These are phyloP conservation scores for Tringa solitaria DNA, from an alignment of 2,113 vertebrate genomes.

Conservation along the genomic window DNA sequence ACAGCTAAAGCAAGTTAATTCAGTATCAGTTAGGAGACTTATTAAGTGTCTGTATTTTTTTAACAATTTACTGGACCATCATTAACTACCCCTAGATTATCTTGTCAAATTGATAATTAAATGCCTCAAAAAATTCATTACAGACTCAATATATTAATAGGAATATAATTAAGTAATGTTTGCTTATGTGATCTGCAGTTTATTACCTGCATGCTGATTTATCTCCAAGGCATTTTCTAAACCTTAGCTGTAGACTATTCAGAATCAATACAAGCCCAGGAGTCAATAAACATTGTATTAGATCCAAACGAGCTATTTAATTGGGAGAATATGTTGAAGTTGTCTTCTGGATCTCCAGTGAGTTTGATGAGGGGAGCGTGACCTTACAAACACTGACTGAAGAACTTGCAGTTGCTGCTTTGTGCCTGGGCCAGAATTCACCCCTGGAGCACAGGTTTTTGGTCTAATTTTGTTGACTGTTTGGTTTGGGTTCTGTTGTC, in stretches of 20 bases:
- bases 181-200: constrained; percentile 73
- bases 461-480: constrained; percentile 1
- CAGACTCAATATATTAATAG: constrained; percentile 72
- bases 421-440: background rate
- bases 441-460: background rate
- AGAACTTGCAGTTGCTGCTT: background rate
- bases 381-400: background rate
- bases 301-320: constrained; percentile 62
- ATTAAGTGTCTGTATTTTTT: constrained; percentile 68
- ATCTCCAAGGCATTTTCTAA: constrained; percentile 71
- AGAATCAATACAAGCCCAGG: constrained; percentile 68
- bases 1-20: constrained; percentile 73
- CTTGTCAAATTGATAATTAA: constrained; percentile 81
- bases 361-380: background rate
- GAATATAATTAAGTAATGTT: constrained; percentile 79
- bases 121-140: constrained; percentile 79
- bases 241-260: constrained; percentile 52
- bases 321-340: constrained; percentile 18
- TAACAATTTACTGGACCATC: constrained; percentile 74
- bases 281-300: constrained; percentile 70
- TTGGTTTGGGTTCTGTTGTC: background rate
- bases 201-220: constrained; percentile 76
- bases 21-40: constrained; percentile 73
- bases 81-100: constrained; percentile 78
- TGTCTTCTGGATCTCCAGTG: background rate